Evolutionary conservation across 2,888 invertebrate genomes (phyloP).

Genomic region (Chrysopilus asiliformis): DNA sequence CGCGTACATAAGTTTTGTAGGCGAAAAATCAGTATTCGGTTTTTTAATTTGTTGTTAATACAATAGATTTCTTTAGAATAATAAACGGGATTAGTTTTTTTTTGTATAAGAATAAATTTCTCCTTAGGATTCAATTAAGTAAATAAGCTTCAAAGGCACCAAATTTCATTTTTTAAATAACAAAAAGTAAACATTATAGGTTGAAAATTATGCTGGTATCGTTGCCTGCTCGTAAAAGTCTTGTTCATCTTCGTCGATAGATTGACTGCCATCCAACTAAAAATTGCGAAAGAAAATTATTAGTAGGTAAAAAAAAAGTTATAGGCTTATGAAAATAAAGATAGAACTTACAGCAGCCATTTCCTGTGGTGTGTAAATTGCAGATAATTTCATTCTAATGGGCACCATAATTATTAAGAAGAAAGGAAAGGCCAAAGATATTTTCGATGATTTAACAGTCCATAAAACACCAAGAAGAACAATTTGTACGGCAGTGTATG

Average conservation of each 20-base stretch:
- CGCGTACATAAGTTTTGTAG: too few relatives aligned
- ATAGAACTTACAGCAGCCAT: constrained; percentile 60
- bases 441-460: constrained; percentile 77
- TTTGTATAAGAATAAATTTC: too few relatives aligned
- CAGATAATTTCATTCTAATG: constrained; percentile 56
- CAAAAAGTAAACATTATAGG: too few relatives aligned
- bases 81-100: too few relatives aligned
- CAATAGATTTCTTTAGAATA: too few relatives aligned
- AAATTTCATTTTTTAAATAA: too few relatives aligned
- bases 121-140: too few relatives aligned
- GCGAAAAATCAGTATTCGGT: too few relatives aligned
- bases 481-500: constrained; percentile 77
- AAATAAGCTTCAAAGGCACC: too few relatives aligned
- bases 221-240: constrained; percentile 91
- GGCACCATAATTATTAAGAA: constrained; percentile 87
- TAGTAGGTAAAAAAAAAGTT: not conserved
- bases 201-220: constrained; percentile 50
- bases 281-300: constrained; percentile 11
- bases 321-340: not conserved
- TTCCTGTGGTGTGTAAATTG: constrained; percentile 67
- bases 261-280: constrained; percentile 75
- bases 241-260: constrained; percentile 73
- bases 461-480: constrained; percentile 65
- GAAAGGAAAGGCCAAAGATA: constrained; percentile 87
- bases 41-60: too few relatives aligned